A percentile compares a stretch with the other conserved stretches of the same genome.
phyloP scores from a whole-genome alignment of 2,888 invertebrate genomes.

The Cotesia congregata region DNA sequence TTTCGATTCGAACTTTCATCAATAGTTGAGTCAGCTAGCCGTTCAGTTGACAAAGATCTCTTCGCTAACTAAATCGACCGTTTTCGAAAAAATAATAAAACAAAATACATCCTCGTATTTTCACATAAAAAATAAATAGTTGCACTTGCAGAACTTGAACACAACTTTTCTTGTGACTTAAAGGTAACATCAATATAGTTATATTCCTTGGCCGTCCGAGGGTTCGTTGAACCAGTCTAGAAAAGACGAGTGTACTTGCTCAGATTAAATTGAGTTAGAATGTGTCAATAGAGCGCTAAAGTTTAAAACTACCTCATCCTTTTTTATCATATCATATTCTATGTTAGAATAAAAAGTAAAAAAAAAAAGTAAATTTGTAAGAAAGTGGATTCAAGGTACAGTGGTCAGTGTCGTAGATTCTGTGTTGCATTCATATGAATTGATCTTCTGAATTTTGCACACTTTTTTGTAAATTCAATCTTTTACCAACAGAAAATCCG shows the following conservation, averaged over 20 bases:
- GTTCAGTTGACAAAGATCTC: not conserved
- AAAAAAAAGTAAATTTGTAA: not conserved
- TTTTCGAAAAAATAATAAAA: not conserved
- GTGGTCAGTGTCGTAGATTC: slow-evolving; percentile 22
- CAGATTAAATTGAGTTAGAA: slow-evolving; percentile 33
- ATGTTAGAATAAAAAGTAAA: not conserved
- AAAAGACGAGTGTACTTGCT: slow-evolving; percentile 1
- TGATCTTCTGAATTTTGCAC: not conserved
- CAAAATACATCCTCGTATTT: not conserved
- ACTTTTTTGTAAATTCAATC: not conserved
- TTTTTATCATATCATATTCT: slow-evolving; percentile 3
- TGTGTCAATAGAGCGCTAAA: slow-evolving; percentile 29
- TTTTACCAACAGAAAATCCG: slow-evolving; percentile 9
- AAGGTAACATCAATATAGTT: slow-evolving; percentile 17
- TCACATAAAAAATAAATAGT: not conserved
- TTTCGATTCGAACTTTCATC: slow-evolving; percentile 14
- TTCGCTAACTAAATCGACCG: no score
- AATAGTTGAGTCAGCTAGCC: slow-evolving; percentile 3
- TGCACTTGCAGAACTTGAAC: not conserved
- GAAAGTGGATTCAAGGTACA: slow-evolving; percentile 7
- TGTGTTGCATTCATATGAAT: not conserved
- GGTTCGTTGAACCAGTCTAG: slow-evolving; percentile 21
- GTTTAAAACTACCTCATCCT: slow-evolving; percentile 25
- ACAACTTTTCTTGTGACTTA: not conserved
- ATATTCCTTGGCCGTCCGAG: not conserved